phyloP scores from a whole-genome alignment of 2,888 invertebrate species.

The Hydriomena furcata region DNA sequence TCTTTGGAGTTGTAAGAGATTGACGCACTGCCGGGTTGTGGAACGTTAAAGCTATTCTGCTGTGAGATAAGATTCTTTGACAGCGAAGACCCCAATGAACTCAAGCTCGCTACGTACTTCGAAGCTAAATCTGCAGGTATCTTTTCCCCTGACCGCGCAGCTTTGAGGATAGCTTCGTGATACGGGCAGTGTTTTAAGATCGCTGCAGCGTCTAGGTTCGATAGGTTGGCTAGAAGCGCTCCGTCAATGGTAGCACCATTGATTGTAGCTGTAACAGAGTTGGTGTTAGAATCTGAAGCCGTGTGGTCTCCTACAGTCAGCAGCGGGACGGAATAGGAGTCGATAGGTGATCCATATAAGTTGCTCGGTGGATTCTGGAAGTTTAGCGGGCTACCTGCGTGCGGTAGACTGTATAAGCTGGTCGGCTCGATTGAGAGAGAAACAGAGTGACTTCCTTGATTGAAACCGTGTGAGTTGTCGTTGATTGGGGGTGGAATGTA shows the following conservation, averaged over 20 bases:
- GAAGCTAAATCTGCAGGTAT: conserved; percentile 78
- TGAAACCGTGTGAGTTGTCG: conserved; percentile 53
- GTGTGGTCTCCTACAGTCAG: conserved; percentile 78
- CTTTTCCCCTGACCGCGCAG: conserved; percentile 66
- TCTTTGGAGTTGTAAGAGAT: conserved; percentile 60
- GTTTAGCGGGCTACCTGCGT: conserved; percentile 67
- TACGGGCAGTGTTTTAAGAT: conserved; percentile 79
- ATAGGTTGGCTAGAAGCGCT: conserved; percentile 62
- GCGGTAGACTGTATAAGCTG: conserved; percentile 79
- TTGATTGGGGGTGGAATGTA: conserved; percentile 87
- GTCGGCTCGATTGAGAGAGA: conserved; percentile 78
- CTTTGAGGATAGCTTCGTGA: conserved; percentile 77
- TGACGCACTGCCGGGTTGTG: conserved; percentile 53
- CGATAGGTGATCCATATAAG: conserved; percentile 72
- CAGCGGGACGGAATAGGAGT: conserved; percentile 79
- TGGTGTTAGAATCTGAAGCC: conserved; percentile 69
- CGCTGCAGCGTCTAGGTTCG: conserved; percentile 71
- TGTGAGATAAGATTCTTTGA: conserved; percentile 55
- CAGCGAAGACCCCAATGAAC: conserved; percentile 76
- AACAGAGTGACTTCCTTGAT: conserved; percentile 53
- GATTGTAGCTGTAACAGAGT: conserved; percentile 64
- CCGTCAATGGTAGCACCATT: conserved; percentile 73
- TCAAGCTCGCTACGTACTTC: conserved; percentile 80
- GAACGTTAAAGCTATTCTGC: conserved; percentile 51
- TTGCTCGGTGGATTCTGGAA: conserved; percentile 70